phyloP scores from a whole-genome alignment of 2,888 invertebrate genomes.

The Cosmia pyralina region DNA sequence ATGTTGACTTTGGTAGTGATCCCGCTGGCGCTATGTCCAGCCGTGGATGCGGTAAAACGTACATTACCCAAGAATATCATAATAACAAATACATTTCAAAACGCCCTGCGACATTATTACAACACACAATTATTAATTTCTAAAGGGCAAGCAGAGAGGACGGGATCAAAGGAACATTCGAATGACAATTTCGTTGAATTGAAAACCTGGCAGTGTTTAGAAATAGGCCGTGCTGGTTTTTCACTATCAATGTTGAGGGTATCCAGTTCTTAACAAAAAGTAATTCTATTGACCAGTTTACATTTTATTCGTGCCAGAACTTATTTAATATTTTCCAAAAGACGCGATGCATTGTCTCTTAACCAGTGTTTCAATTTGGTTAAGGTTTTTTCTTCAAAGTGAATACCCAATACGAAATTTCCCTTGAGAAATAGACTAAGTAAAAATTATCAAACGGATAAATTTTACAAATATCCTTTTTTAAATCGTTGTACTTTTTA shows the following conservation, averaged over 20 bases:
- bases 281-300: no score
- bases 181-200: not conserved
- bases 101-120: conserved; percentile 36
- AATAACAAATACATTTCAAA: not conserved
- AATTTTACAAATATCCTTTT: not conserved
- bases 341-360: not conserved
- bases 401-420: conserved; percentile 3
- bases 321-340: not conserved
- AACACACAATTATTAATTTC: conserved; percentile 14
- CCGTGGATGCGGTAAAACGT: not conserved
- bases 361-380: not conserved
- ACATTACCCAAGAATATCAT: not conserved
- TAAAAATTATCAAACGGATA: not conserved
- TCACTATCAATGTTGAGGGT: conserved; percentile 1
- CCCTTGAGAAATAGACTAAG: not conserved
- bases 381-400: not conserved
- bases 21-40: not conserved
- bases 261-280: conserved; percentile 1
- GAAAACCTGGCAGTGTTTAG: conserved; percentile 35
- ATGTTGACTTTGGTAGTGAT: not conserved
- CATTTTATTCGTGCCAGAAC: not conserved
- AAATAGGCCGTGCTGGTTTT: conserved; percentile 45
- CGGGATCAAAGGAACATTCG: not conserved
- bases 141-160: conserved; percentile 44
- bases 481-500: conserved; percentile 7